These are phyloP conservation scores for Aurelia aurita DNA, from an alignment of 30 jellyfish, hydroid and myxozoan species.

Conservation along the genomic window DNA sequence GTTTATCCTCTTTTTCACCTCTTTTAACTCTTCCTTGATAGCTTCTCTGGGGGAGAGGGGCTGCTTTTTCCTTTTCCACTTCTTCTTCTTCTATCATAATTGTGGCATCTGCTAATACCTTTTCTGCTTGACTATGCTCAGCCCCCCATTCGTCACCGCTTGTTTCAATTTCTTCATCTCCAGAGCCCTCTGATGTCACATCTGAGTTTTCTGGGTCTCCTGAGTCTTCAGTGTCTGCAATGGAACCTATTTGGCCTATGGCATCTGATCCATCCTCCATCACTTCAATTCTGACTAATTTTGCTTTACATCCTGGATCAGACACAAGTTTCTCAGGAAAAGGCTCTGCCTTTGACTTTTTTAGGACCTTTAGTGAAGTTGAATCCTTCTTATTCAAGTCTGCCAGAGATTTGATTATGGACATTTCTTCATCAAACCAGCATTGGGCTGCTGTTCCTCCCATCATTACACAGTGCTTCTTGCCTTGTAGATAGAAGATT, in stretches of 20 bases:
- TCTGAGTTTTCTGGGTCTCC: slow-evolving; percentile 35
- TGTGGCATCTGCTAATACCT: slow-evolving; percentile 22
- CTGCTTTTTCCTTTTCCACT: slow-evolving; percentile 13
- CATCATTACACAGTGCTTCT: slow-evolving; percentile 9
- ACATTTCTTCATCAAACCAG: slow-evolving; percentile 24
- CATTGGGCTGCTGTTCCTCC: slow-evolving; percentile 28
- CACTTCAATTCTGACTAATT: neutral
- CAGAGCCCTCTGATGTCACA: slow-evolving; percentile 18
- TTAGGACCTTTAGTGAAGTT: neutral
- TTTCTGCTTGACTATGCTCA: slow-evolving; percentile 13
- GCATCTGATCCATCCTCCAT: slow-evolving; percentile 1
- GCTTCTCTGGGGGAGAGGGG: slow-evolving; percentile 25
- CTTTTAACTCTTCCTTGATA: slow-evolving; percentile 17
- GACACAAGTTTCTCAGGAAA: slow-evolving; percentile 11
- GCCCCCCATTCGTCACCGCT: slow-evolving; percentile 16
- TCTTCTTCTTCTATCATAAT: slow-evolving; percentile 19
- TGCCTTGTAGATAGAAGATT: slow-evolving; percentile 17
- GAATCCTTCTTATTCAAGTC: slow-evolving; percentile 13
- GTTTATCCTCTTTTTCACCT: slow-evolving; percentile 17
- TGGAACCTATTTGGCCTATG: neutral
- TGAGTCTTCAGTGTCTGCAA: slow-evolving; percentile 20
- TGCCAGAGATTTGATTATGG: slow-evolving; percentile 14
- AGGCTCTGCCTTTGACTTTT: slow-evolving; percentile 13
- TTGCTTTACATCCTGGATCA: slow-evolving; percentile 27
- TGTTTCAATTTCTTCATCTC: slow-evolving; percentile 21